Conservation (phyloP, 2,888 invertebrate genomes). For the Electrophaes corylata region DNA sequence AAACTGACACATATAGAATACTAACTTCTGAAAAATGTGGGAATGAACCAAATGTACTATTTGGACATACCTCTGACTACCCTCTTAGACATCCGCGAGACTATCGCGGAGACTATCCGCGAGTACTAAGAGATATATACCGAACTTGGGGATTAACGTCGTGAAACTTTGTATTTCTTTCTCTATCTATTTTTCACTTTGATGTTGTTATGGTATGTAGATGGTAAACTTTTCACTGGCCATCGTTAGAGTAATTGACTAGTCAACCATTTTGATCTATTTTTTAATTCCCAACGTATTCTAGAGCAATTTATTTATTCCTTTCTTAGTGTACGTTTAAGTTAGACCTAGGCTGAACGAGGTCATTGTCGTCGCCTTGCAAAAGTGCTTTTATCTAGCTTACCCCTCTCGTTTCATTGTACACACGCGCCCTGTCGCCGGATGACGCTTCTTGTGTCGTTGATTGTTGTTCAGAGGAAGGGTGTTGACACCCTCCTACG, state of each 20-base stretch:
- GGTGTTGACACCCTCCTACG: conserved; percentile 78
- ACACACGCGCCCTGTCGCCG: conserved; percentile 52
- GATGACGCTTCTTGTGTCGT: conserved; percentile 63
- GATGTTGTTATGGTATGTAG: neutral
- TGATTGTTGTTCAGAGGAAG: conserved; percentile 69
- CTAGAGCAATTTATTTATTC: neutral
- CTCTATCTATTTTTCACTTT: too few relatives aligned
- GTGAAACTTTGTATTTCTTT: too few relatives aligned
- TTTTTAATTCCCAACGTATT: neutral
- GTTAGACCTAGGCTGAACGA: neutral
- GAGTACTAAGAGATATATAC: too few relatives aligned
- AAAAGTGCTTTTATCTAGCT: conserved; percentile 44
- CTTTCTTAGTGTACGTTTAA: neutral
- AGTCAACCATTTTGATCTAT: neutral
- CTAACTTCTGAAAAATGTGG: too few relatives aligned
- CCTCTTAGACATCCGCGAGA: too few relatives aligned
- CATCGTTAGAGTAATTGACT: neutral
- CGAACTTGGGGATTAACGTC: too few relatives aligned
- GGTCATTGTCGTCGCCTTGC: neutral
- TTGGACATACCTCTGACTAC: too few relatives aligned
- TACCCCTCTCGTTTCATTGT: conserved; percentile 41
- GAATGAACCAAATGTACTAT: too few relatives aligned
- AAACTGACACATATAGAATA: too few relatives aligned
- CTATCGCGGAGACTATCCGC: too few relatives aligned
- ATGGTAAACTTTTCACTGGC: neutral